Evolutionary conservation across 1,140 invertebrate genomes (phyloP).

Genomic region (Drosophila pruinosa): DNA sequence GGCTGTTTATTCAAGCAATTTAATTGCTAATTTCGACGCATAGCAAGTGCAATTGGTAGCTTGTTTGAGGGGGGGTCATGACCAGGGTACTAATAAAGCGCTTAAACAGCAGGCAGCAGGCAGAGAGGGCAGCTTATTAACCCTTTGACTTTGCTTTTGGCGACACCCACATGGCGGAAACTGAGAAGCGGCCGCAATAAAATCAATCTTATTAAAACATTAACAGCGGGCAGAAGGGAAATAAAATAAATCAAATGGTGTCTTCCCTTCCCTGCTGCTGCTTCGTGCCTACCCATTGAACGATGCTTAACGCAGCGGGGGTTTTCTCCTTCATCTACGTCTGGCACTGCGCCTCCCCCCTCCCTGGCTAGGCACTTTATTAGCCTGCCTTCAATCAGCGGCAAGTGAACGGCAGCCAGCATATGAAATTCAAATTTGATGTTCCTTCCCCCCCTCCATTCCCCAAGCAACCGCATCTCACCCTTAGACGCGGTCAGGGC

Average conservation of each 20-base stretch:
- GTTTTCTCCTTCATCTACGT: conserved; percentile 4
- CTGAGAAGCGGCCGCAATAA: conserved; percentile 59
- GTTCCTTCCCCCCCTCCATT: conserved; percentile 3
- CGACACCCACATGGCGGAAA: conserved; percentile 23
- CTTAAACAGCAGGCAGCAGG: conserved; percentile 61
- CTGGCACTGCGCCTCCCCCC: not conserved
- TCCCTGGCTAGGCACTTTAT: conserved; percentile 55
- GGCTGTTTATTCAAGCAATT: conserved; percentile 49
- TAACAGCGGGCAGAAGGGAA: conserved; percentile 69
- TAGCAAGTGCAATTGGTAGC: conserved; percentile 20
- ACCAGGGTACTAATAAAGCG: conserved; percentile 53
- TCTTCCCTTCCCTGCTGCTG: no score
- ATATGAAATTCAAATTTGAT: conserved; percentile 81
- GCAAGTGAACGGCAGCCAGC: conserved; percentile 54
- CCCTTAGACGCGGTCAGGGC: not conserved
- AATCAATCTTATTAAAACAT: conserved; percentile 82
- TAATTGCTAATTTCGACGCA: conserved; percentile 27
- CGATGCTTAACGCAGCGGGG: conserved; percentile 69
- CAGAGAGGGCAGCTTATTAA: conserved; percentile 57
- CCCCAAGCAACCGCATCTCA: not conserved
- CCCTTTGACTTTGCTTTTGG: conserved; percentile 56
- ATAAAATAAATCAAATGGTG: conserved; percentile 79
- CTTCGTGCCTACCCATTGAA: conserved; percentile 26
- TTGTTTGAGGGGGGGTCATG: not conserved
- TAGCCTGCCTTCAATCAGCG: conserved; percentile 71